phyloP scores from a whole-genome alignment of 2,888 invertebrate genomes.

The Lapara coniferarum region DNA sequence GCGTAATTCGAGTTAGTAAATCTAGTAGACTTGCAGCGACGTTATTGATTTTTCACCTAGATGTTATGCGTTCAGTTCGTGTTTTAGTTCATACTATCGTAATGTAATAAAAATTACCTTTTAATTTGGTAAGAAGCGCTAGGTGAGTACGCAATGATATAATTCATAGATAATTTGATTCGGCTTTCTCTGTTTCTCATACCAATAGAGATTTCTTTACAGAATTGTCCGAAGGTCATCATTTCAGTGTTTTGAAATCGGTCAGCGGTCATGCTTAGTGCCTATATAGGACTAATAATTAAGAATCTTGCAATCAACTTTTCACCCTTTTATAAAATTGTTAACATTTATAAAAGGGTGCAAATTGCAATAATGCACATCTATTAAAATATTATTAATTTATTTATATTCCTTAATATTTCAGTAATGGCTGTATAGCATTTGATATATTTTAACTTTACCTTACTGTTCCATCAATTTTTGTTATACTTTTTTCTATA shows the following conservation, averaged over 20 bases:
- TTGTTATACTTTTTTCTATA: too few relatives aligned
- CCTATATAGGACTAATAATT: constrained; percentile 44
- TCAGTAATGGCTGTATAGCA: too few relatives aligned
- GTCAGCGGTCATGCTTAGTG: constrained; percentile 51
- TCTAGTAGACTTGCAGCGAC: constrained; percentile 40
- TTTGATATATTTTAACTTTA: too few relatives aligned
- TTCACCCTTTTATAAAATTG: not conserved
- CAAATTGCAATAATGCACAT: not conserved
- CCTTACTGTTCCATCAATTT: too few relatives aligned
- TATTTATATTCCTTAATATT: too few relatives aligned
- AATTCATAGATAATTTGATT: constrained; percentile 2
- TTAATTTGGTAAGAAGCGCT: not conserved
- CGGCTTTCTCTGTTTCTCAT: constrained; percentile 10
- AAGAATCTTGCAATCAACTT: not conserved
- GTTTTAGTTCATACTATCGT: not conserved
- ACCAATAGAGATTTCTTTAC: constrained; percentile 1
- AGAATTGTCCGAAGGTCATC: constrained; percentile 46
- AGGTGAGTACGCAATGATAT: constrained; percentile 1
- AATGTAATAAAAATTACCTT: not conserved
- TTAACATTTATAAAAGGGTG: too few relatives aligned
- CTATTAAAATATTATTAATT: not conserved
- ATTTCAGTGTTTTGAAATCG: constrained; percentile 61
- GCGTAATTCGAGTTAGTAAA: constrained; percentile 39
- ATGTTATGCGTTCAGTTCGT: constrained; percentile 32
- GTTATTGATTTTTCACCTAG: constrained; percentile 59